phyloP scores from a whole-genome alignment of 2,113 vertebrate species.

The Thomomys bottae region DNA sequence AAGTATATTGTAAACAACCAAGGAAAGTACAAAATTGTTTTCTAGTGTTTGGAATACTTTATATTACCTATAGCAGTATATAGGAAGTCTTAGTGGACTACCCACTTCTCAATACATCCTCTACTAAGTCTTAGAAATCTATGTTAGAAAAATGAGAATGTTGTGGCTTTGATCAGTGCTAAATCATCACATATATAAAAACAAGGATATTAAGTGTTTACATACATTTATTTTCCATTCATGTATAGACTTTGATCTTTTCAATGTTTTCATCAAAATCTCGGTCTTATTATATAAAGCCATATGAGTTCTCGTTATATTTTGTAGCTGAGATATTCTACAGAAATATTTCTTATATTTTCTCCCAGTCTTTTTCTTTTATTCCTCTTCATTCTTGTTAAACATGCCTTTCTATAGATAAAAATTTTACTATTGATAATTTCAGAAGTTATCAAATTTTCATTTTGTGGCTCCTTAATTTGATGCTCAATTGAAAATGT shows the following conservation, averaged over 20 bases:
- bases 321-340: neutral
- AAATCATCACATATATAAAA: neutral
- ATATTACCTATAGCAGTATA: neutral
- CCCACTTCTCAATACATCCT: neutral
- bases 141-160: neutral
- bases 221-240: neutral
- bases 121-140: too few relatives aligned
- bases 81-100: neutral
- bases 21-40: neutral
- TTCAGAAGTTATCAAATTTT: neutral
- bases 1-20: neutral
- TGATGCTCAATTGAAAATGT: neutral
- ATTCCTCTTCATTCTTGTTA: conserved; percentile 13
- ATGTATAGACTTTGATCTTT: neutral
- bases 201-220: neutral
- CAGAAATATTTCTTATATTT: neutral
- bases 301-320: neutral
- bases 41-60: neutral
- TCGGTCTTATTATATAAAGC: neutral
- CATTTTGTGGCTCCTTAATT: neutral
- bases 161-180: neutral
- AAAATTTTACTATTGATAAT: neutral
- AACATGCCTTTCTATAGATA: neutral
- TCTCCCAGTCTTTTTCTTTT: neutral
- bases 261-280: neutral